These are phyloP conservation scores for Asteroscopus sphinx DNA, from an alignment of 2,888 invertebrate genomes.

Conservation along the genomic window DNA sequence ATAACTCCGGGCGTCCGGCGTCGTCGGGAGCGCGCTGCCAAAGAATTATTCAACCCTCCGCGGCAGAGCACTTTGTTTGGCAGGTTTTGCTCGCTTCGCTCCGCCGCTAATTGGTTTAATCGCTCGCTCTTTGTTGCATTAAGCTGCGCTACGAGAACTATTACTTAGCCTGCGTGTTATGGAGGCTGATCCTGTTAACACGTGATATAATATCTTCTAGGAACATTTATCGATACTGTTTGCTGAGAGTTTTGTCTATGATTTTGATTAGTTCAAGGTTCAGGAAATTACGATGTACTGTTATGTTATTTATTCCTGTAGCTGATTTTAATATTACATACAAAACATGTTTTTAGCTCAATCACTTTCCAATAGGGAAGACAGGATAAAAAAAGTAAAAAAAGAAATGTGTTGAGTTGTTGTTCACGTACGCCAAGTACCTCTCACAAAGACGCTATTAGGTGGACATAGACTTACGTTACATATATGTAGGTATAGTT, in stretches of 20 bases:
- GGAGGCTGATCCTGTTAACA: conserved; percentile 15
- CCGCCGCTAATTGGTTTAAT: conserved; percentile 64
- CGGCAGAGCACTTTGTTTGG: conserved; percentile 42
- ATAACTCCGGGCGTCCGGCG: neutral
- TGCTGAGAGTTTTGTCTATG: conserved; percentile 3
- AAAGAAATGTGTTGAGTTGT: no score
- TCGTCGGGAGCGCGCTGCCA: conserved; percentile 13
- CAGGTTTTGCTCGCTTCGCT: conserved; percentile 41
- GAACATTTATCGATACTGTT: conserved; percentile 6
- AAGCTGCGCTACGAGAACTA: conserved; percentile 34
- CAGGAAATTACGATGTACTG: no score
- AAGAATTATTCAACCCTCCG: conserved; percentile 19
- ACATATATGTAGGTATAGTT: no score
- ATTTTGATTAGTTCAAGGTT: neutral
- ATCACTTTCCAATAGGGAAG: no score
- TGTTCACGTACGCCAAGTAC: no score
- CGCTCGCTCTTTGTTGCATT: conserved; percentile 64
- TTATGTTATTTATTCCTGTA: no score
- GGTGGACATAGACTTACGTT: no score
- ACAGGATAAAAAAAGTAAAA: no score
- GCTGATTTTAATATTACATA: no score
- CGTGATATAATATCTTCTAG: conserved; percentile 13
- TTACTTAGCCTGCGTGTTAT: conserved; percentile 19
- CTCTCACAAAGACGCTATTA: no score
- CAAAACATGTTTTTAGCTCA: no score